A percentile compares a stretch with the other conserved stretches of the same genome.
phyloP scores from a whole-genome alignment of 2,113 vertebrate genomes.

The Prunella himalayana region DNA sequence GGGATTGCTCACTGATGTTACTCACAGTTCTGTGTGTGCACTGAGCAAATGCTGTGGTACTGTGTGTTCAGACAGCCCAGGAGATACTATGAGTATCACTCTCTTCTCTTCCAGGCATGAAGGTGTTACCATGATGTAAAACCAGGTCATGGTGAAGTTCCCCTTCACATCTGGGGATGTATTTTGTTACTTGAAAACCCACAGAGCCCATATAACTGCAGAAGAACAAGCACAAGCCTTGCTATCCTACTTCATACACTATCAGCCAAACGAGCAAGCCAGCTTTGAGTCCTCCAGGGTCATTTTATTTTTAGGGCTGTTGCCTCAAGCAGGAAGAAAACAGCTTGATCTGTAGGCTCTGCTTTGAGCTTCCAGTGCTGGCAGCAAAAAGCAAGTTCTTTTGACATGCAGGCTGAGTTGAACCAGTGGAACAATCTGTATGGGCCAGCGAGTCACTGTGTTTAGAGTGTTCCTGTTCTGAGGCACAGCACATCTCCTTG shows the following conservation, averaged over 20 bases:
- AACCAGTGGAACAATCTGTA: constrained; percentile 11
- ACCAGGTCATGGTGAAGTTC: background rate
- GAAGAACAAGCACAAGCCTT: background rate
- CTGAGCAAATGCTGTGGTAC: background rate
- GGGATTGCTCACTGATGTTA: background rate
- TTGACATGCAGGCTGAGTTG: background rate
- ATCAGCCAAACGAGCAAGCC: constrained; percentile 19
- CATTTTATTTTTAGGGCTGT: constrained; percentile 52
- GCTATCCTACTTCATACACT: background rate
- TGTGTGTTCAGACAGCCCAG: background rate
- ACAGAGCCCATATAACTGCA: background rate
- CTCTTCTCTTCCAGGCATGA: background rate
- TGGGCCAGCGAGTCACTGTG: background rate
- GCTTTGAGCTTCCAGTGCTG: constrained; percentile 10
- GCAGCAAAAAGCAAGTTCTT: background rate
- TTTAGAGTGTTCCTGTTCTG: background rate
- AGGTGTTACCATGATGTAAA: background rate
- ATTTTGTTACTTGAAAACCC: background rate
- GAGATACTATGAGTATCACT: background rate
- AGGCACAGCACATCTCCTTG: background rate
- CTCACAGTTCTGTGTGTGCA: background rate
- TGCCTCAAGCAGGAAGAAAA: constrained; percentile 47
- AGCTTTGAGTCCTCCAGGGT: constrained; percentile 32
- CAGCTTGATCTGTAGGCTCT: constrained; percentile 42
- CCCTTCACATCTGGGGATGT: background rate